Evolutionary conservation across 2,797 vertebrate genomes (phyloP).

Genomic region (Podarcis siculus): DNA sequence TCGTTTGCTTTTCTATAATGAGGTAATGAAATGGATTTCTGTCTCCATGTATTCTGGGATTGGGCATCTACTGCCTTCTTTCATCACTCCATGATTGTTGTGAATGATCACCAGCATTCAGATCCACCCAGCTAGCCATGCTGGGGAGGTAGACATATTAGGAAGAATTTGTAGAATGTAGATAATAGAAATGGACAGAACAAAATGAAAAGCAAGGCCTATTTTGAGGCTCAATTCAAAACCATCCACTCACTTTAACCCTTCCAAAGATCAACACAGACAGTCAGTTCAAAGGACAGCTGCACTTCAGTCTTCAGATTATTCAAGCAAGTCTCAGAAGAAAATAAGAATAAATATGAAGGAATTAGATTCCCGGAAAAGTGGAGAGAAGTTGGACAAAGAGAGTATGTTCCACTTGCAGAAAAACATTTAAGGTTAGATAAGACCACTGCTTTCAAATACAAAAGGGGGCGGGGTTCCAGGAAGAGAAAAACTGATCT

Average conservation of each 20-base stretch:
- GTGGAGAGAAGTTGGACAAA: too few species aligned
- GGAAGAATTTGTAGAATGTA: not conserved
- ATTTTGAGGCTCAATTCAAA: not conserved
- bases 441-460: not conserved
- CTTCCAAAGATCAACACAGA: not conserved
- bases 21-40: conserved; percentile 30
- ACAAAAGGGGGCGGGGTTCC: too few species aligned
- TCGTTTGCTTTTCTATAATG: not conserved
- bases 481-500: too few species aligned
- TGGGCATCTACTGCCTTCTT: not conserved
- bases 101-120: conserved; percentile 34
- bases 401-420: not conserved
- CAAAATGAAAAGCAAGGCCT: not conserved
- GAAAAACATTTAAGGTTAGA: not conserved
- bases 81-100: conserved; percentile 4
- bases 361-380: not conserved
- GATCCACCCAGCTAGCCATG: not conserved
- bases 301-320: not conserved
- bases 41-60: not conserved
- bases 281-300: not conserved
- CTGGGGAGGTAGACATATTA: not conserved
- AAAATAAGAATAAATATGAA: not conserved
- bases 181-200: not conserved
- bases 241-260: not conserved
- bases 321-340: not conserved